These are phyloP conservation scores for Hyaena hyaena DNA, from an alignment of 2,113 vertebrate species.

Conservation along the genomic window DNA sequence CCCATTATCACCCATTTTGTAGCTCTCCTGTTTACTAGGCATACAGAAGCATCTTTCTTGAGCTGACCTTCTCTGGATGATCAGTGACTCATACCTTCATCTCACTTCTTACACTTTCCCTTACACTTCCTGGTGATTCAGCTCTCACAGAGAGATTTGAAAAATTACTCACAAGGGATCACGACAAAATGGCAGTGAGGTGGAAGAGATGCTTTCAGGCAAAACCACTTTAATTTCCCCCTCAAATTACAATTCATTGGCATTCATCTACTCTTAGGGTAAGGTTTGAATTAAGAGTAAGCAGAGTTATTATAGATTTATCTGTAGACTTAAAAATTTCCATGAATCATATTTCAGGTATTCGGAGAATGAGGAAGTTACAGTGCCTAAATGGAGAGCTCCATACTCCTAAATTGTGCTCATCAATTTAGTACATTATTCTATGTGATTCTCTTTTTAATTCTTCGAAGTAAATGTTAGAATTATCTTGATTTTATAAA, in stretches of 20 bases:
- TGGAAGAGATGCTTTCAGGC: not conserved
- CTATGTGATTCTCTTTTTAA: conserved; percentile 51
- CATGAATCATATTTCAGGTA: not conserved
- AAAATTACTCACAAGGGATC: not conserved
- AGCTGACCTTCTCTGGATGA: not conserved
- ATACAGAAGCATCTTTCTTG: not conserved
- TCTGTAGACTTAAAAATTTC: not conserved
- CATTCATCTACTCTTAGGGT: not conserved
- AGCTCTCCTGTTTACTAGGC: not conserved
- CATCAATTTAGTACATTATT: conserved; percentile 45
- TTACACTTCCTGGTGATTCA: not conserved
- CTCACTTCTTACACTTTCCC: not conserved
- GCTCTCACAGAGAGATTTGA: not conserved
- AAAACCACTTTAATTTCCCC: not conserved
- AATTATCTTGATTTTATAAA: conserved; percentile 65
- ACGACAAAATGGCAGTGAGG: not conserved
- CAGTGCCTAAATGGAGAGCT: not conserved
- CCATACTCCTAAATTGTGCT: not conserved
- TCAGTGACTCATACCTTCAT: not conserved
- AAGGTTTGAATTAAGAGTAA: not conserved
- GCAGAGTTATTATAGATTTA: not conserved
- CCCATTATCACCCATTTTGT: not conserved
- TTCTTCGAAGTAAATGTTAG: not conserved
- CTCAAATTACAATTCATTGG: not conserved
- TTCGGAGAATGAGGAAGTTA: not conserved